Percentiles rank a stretch among this genome's conserved stretches.
These are phyloP conservation scores for Myiagra hebetior DNA, from an alignment of 2,113 vertebrate species.

Conservation along the genomic window DNA sequence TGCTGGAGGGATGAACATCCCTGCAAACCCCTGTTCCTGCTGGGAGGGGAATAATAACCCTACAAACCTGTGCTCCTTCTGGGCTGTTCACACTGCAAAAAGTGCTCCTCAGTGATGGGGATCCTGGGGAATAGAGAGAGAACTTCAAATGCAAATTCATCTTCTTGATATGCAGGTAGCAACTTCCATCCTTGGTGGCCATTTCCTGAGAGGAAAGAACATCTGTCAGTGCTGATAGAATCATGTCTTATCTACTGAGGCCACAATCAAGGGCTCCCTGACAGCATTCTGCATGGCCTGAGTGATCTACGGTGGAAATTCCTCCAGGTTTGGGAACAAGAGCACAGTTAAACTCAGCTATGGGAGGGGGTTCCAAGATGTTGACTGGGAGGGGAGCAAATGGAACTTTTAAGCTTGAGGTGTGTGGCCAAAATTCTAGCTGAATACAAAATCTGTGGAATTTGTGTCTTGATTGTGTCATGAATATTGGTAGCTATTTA, in stretches of 20 bases:
- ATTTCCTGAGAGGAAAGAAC: constrained; percentile 14
- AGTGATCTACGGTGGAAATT: neutral
- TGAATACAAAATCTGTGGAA: neutral
- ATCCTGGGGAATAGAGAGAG: neutral
- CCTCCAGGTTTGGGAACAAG: neutral
- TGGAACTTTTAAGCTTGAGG: neutral
- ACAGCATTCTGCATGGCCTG: neutral
- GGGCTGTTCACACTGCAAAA: neutral
- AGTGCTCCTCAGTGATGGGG: neutral
- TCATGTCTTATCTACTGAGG: neutral
- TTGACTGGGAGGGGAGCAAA: neutral
- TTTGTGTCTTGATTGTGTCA: neutral
- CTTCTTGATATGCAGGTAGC: neutral
- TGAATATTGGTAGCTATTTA: neutral
- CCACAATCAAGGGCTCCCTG: neutral
- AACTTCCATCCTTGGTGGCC: constrained; percentile 3
- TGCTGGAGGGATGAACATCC: neutral
- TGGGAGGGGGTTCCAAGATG: neutral
- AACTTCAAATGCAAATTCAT: neutral
- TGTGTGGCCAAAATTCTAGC: neutral
- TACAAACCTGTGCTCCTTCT: accelerated
- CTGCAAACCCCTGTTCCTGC: neutral
- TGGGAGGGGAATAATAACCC: neutral
- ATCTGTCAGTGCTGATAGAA: constrained; percentile 1
- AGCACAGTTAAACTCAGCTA: neutral